Evolutionary conservation across 2,797 vertebrate species (phyloP).

Genomic region (Brotula barbata): DNA sequence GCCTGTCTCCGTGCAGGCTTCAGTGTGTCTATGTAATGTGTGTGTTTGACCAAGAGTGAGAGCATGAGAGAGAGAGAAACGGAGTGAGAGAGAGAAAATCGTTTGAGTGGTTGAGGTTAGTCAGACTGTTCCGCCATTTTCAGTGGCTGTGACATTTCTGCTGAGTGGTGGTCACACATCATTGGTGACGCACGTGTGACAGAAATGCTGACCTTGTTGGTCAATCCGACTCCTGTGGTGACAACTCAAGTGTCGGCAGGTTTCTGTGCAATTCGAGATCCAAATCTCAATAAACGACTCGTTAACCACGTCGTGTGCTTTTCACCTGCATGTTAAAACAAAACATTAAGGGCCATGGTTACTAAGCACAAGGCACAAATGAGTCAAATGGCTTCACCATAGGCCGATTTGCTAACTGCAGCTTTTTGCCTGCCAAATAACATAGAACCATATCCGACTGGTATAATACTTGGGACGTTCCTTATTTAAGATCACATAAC

Average conservation of each 20-base stretch:
- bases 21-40: conserved; percentile 14
- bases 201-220: conserved; percentile 71
- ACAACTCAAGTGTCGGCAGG: conserved; percentile 56
- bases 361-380: too few species aligned
- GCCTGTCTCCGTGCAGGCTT: conserved; percentile 22
- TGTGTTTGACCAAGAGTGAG: conserved; percentile 1
- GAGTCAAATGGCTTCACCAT: too few species aligned
- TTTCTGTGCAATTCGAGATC: conserved; percentile 39
- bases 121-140: conserved; percentile 41
- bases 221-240: conserved; percentile 63
- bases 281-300: conserved; percentile 23
- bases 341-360: too few species aligned
- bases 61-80: conserved; percentile 1
- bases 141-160: conserved; percentile 70
- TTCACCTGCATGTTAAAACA: conserved; percentile 28
- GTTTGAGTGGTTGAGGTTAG: conserved; percentile 16
- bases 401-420: too few species aligned
- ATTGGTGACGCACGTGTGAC: conserved; percentile 62
- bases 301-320: conserved; percentile 55
- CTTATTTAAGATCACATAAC: too few species aligned
- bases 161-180: conserved; percentile 70
- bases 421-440: too few species aligned
- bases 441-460: too few species aligned
- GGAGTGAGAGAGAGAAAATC: not conserved
- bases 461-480: too few species aligned